Evolutionary conservation across 2,797 vertebrate species (phyloP), one percentile per base, ranked within the genome.

Genomic region (Pampus argenteus): DNA sequence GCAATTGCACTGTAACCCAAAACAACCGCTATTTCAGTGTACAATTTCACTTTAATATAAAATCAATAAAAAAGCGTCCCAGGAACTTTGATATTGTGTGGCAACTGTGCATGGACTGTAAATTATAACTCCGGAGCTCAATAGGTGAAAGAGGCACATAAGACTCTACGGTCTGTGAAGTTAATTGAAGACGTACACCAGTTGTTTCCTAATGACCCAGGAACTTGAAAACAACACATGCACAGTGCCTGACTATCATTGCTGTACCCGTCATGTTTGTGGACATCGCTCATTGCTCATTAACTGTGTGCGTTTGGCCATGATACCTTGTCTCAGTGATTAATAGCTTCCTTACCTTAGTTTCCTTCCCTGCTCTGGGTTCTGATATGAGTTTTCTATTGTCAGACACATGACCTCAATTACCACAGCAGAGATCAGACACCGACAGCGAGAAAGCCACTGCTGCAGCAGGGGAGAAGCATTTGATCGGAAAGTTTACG

Each of bases 341-440:
- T 88, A 90, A 93, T 90, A 77, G 84, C 78, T n/a, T n/a, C n/a
- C n/a, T n/a, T n/a, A n/a, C n/a, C n/a, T n/a, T n/a, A n/a, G 22
- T 77, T 76, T 81, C 86, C 65, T 60, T 69, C 56, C 13, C 70
- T 14, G 66, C 71, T 26, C 78, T 55, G 51, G 44, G 51, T 75
- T 84, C 73, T 67, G 80, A 90, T 90, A 71, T 71, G 74, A 83
- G 82, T 83, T 86, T 86, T 57, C 72, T 79, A 74, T 89, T 89
- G 89, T 93, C 75, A 81, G 76, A 88, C 88, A 83, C 78, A 79
- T 80, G 86, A 89, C 87, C 88, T 90, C 89, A 82, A 89, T 91
- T 84, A 90, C 86, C 73, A 66, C 71, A 15, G 10, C 20, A 71
- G 62, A 83, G 79, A 90, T 88, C 84, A 84, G 83, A 85, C 80